Evolutionary conservation across 1,140 invertebrate species (phyloP), one percentile per base, ranked within the genome.

Genomic region (Neoseiulus cucumeris): DNA sequence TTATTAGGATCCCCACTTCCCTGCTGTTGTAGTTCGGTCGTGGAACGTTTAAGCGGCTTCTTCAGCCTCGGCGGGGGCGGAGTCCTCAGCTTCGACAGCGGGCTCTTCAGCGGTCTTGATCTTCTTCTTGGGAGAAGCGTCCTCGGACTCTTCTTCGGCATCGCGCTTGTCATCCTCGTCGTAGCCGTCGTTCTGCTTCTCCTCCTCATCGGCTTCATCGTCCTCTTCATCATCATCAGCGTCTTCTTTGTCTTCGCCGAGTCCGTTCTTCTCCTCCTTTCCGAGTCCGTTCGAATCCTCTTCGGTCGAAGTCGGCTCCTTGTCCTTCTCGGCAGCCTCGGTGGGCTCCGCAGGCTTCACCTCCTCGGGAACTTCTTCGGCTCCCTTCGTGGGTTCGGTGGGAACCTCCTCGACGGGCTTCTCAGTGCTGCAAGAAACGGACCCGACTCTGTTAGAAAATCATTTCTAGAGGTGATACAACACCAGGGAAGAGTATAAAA

Each of bases 261-360:
- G 25, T 39, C 33, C 33, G 25, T 59, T 33, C 51, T n/a, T 59
- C 14, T 33, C 33, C 51, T 59, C 51, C 51, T 59, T 59, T 59
- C 51, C 17, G 51, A 33, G 25, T 39, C 33, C 33, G 25, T 59
- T 33, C 51, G 25, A 18, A 20, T 33, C 33, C 51, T 59, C 51
- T 20, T 59, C 51, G 14, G 51, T 59, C n/a, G 51, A 59, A 29
- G 51, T 29, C 14, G 51, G 51, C 51, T 59, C 51, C 51, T 59
- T 59, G 22, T 59, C 51, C 51, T 59, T 59, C 14, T 59, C 51
- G 51, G 51, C 51, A 20, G 51, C 51, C 51, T 59, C 51, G 51
- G 51, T 59, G 14, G 51, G 25, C 22, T 59, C 51, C 25, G 51
- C 51, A 20, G 51, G 51, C 33, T 59, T 59, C 51, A 59, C 51